Percentiles rank a stretch among this genome's conserved stretches.
These are phyloP conservation scores for Diachasma alloeum DNA, from an alignment of 1,140 invertebrate genomes.

Conservation along the genomic window DNA sequence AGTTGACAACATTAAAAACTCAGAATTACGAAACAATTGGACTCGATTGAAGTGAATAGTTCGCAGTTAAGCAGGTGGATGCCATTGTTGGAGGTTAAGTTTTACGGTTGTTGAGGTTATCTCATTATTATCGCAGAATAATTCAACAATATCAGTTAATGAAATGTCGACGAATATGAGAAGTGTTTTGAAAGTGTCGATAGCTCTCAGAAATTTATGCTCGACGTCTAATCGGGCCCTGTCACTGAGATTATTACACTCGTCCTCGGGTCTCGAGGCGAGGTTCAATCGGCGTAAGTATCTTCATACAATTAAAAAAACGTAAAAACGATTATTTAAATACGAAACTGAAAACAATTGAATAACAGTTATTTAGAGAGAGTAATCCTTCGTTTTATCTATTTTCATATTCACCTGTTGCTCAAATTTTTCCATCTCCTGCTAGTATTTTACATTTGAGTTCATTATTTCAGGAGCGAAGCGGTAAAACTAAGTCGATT, in stretches of 20 bases:
- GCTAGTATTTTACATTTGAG: too few species aligned
- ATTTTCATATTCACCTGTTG: too few species aligned
- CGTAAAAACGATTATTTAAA: neutral
- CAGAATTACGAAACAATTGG: too few species aligned
- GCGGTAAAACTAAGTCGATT: too few species aligned
- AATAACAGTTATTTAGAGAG: too few species aligned
- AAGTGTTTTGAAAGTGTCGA: constrained; percentile 11
- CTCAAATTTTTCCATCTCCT: too few species aligned
- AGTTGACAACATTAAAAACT: too few species aligned
- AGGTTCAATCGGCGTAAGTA: neutral
- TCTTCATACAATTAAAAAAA: neutral
- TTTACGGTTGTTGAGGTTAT: constrained; percentile 9
- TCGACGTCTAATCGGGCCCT: neutral
- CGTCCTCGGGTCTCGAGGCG: neutral
- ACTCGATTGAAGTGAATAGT: too few species aligned
- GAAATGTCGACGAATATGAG: constrained; percentile 12
- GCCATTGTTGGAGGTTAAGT: neutral
- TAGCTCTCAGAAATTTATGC: neutral
- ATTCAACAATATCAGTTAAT: neutral
- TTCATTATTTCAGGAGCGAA: too few species aligned
- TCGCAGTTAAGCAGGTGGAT: too few species aligned
- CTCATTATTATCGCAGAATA: neutral
- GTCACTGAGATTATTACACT: constrained; percentile 5
- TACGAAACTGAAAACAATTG: too few species aligned
- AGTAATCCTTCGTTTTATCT: too few species aligned